A percentile compares a stretch with the other conserved stretches of the same genome.
These are phyloP conservation scores for Puntigrus tetrazona DNA, from an alignment of 2,113 vertebrate genomes.

Conservation along the genomic window DNA sequence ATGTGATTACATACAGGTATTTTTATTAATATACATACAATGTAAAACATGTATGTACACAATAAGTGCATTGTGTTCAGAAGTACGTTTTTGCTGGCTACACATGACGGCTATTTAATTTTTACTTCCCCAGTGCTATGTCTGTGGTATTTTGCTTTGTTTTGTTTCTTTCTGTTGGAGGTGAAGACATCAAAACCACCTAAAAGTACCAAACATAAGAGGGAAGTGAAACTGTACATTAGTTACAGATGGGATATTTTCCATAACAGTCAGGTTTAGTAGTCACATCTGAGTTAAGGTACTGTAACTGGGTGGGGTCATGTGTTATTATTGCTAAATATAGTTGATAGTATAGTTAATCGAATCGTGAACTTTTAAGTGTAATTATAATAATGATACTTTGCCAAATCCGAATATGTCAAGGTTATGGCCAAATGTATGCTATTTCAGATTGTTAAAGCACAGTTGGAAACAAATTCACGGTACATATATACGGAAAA, in stretches of 20 bases:
- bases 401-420: no score
- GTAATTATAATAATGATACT: not conserved
- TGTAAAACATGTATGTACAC: no score
- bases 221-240: constrained; percentile 74
- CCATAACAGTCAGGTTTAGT: constrained; percentile 34
- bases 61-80: no score
- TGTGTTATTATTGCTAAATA: not conserved
- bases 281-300: not conserved
- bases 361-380: not conserved
- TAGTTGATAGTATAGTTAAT: not conserved
- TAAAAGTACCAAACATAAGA: constrained; percentile 28
- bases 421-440: not conserved
- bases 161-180: not conserved
- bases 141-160: not conserved
- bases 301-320: not conserved
- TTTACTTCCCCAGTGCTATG: not conserved
- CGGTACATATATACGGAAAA: not conserved
- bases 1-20: no score
- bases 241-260: constrained; percentile 67
- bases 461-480: not conserved
- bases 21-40: no score
- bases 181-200: not conserved
- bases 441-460: not conserved
- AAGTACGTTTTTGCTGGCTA: not conserved
- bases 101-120: not conserved